A percentile compares a stretch with the other conserved stretches of the same genome.
Evolutionary conservation across 1,140 invertebrate genomes (phyloP).

Genomic region (Drosophila lacertosa): DNA sequence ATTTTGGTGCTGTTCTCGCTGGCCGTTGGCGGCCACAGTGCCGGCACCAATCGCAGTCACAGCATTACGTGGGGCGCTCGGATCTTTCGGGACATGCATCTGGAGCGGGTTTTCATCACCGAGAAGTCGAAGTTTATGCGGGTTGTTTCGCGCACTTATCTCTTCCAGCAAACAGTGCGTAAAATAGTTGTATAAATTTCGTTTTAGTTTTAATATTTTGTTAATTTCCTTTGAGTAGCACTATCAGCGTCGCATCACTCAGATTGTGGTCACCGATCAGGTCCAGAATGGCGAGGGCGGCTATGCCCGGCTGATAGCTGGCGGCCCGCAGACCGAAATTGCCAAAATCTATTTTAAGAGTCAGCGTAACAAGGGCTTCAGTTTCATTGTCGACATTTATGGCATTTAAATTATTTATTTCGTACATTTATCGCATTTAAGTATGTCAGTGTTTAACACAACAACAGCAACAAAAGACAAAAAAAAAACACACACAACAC

Average conservation of each 20-base stretch:
- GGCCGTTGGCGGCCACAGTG: conserved; percentile 4
- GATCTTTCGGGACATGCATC: conserved; percentile 60
- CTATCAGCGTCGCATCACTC: conserved; percentile 80
- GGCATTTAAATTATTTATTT: conserved; percentile 56
- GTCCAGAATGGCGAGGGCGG: conserved; percentile 85
- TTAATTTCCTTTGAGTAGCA: conserved; percentile 21
- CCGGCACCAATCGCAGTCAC: conserved; percentile 54
- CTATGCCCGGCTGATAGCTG: conserved; percentile 76
- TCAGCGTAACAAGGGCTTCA: conserved; percentile 85
- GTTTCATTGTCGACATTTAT: conserved; percentile 85
- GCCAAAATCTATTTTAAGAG: conserved; percentile 85
- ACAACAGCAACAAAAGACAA: too few species aligned
- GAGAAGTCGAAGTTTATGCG: conserved; percentile 83
- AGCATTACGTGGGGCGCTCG: conserved; percentile 72
- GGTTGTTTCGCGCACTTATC: conserved; percentile 67
- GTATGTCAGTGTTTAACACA: not conserved
- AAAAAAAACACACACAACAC: too few species aligned
- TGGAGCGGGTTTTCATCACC: conserved; percentile 74
- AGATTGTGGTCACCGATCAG: conserved; percentile 85
- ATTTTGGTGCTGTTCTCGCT: conserved; percentile 29
- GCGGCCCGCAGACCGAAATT: conserved; percentile 83
- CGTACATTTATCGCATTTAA: not conserved
- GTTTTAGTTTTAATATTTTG: not conserved
- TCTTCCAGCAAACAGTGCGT: conserved; percentile 52
- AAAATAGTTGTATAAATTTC: not conserved